Evolutionary conservation across 2,113 vertebrate genomes (phyloP).

Genomic region (Lagopus leucura): DNA sequence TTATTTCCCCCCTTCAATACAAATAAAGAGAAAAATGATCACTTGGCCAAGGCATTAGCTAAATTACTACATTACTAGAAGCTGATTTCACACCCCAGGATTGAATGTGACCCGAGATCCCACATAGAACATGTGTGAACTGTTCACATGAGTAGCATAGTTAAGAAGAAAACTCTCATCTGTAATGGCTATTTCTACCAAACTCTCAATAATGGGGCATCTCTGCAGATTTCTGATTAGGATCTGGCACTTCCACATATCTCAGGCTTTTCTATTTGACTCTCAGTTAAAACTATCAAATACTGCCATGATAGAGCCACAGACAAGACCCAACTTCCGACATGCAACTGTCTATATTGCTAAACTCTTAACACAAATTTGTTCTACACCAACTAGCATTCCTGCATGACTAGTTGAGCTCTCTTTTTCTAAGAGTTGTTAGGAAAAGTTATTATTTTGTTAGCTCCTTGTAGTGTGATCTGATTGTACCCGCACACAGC

Average conservation of each 20-base stretch:
- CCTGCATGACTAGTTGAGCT: not conserved
- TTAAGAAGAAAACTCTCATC: not conserved
- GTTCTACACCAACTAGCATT: not conserved
- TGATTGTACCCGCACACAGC: not conserved
- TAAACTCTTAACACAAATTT: not conserved
- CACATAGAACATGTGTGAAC: not conserved
- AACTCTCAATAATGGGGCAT: not conserved
- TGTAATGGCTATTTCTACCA: not conserved
- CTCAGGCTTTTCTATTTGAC: not conserved
- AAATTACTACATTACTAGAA: not conserved
- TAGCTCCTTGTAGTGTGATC: not conserved
- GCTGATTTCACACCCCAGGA: not conserved
- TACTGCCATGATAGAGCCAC: rapidly evolving
- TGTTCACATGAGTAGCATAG: not conserved
- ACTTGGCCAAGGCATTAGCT: not conserved
- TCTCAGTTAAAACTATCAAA: not conserved
- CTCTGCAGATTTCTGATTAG: not conserved
- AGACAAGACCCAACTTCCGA: not conserved
- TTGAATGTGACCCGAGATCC: not conserved
- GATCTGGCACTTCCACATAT: not conserved
- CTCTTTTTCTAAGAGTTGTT: not conserved
- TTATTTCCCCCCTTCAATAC: not conserved
- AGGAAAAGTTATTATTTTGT: not conserved
- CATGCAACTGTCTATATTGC: not conserved
- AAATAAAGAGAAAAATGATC: not conserved